phyloP scores from a whole-genome alignment of 2,113 vertebrate genomes.

The Psilopogon haemacephalus region DNA sequence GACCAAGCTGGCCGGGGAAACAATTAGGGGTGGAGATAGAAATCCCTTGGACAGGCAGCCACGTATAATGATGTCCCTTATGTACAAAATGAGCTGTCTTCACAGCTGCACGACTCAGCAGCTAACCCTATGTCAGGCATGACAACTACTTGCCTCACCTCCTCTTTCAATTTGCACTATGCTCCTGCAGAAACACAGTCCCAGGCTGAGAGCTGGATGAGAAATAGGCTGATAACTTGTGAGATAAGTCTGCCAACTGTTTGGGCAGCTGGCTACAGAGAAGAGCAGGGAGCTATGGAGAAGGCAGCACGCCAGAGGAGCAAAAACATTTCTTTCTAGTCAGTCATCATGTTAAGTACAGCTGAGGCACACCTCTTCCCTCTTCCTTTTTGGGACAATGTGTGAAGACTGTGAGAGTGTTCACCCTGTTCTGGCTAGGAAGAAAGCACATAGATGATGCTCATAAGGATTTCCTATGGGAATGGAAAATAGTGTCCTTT shows the following conservation, averaged over 20 bases:
- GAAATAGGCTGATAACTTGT: too few relatives aligned
- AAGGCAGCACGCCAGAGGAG: not conserved
- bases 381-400: not conserved
- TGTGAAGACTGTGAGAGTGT: not conserved
- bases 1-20: not conserved
- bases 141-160: rapidly evolving
- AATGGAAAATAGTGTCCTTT: not conserved
- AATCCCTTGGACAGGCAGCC: too few relatives aligned
- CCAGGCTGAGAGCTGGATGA: not conserved
- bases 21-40: not conserved
- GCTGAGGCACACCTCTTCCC: not conserved
- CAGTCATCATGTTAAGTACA: rapidly evolving
- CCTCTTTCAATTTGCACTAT: rapidly evolving
- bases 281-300: not conserved
- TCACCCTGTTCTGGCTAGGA: not conserved
- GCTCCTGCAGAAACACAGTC: not conserved
- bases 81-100: not conserved
- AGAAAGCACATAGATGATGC: not conserved
- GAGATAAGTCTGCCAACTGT: not conserved
- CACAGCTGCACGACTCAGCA: rapidly evolving
- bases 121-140: too few relatives aligned
- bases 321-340: not conserved
- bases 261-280: not conserved
- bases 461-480: not conserved
- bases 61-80: not conserved